These are phyloP conservation scores for Hypolimnas misippus DNA, from an alignment of 2,888 invertebrate genomes.

Conservation along the genomic window DNA sequence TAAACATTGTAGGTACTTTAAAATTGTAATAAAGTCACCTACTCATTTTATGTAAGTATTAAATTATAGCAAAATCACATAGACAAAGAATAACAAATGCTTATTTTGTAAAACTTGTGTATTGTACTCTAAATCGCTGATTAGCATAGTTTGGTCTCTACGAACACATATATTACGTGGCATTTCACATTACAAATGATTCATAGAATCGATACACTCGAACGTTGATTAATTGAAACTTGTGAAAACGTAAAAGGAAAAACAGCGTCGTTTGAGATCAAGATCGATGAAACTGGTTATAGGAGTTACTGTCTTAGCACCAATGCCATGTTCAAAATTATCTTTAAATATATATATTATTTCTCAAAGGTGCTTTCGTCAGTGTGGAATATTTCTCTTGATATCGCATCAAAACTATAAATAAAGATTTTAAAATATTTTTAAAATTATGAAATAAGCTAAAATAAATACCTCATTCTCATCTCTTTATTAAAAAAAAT, in stretches of 20 bases:
- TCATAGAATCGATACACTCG: slow-evolving; percentile 13
- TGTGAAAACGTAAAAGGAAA: slow-evolving; percentile 28
- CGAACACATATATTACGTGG: background rate
- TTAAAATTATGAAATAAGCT: too few species aligned
- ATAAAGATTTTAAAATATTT: too few species aligned
- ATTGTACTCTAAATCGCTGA: background rate
- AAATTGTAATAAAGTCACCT: background rate
- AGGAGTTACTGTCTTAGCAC: slow-evolving; percentile 1
- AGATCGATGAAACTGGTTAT: slow-evolving; percentile 15
- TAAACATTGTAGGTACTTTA: too few species aligned
- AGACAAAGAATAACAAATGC: slow-evolving; percentile 2
- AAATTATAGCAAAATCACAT: background rate
- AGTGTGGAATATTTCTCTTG: too few species aligned
- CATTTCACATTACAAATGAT: slow-evolving; percentile 19
- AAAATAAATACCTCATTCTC: too few species aligned
- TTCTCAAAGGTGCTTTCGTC: too few species aligned
- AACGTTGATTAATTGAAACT: slow-evolving; percentile 17
- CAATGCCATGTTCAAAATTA: slow-evolving; percentile 6
- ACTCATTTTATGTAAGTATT: background rate
- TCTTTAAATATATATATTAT: too few species aligned
- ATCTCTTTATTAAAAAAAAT: too few species aligned
- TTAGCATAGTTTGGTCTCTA: background rate
- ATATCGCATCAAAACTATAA: too few species aligned
- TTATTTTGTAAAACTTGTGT: slow-evolving; percentile 4
- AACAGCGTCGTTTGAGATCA: slow-evolving; percentile 17